Evolutionary conservation across 2,797 vertebrate species (phyloP).

Genomic region (Furcifer pardalis): DNA sequence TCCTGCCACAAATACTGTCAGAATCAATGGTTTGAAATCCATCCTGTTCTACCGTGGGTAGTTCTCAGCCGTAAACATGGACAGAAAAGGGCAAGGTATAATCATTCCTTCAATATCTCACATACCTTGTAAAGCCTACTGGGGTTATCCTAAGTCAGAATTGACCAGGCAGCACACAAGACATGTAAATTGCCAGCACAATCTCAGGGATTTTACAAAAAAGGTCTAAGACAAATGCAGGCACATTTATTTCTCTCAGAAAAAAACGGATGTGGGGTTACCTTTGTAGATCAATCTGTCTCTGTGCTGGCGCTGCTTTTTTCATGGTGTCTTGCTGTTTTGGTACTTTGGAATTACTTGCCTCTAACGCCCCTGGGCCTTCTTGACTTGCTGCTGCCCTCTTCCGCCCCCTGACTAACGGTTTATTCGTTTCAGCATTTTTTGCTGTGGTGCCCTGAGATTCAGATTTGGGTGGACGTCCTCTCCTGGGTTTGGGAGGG

Average conservation of each 20-base stretch:
- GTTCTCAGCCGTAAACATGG: not conserved
- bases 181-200: not conserved
- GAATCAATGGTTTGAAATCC: no score
- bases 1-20: not conserved
- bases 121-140: no score
- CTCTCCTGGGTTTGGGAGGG: constrained; percentile 88
- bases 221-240: not conserved
- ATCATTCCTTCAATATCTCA: no score
- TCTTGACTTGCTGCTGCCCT: constrained; percentile 84
- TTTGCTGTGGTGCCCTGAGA: constrained; percentile 79
- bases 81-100: no score
- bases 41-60: not conserved
- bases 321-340: constrained; percentile 90
- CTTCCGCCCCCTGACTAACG: constrained; percentile 89
- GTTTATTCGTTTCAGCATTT: constrained; percentile 77
- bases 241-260: not conserved
- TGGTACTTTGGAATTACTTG: constrained; percentile 92
- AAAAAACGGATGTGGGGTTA: constrained; percentile 55
- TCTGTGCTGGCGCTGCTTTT: constrained; percentile 90
- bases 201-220: not conserved
- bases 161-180: no score
- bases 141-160: no score
- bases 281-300: constrained; percentile 98
- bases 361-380: constrained; percentile 80
- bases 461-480: constrained; percentile 89